Percentiles rank a stretch among this genome's conserved stretches.
These are phyloP conservation scores for Callipepla californica DNA, from an alignment of 2,113 vertebrate genomes.

Conservation along the genomic window DNA sequence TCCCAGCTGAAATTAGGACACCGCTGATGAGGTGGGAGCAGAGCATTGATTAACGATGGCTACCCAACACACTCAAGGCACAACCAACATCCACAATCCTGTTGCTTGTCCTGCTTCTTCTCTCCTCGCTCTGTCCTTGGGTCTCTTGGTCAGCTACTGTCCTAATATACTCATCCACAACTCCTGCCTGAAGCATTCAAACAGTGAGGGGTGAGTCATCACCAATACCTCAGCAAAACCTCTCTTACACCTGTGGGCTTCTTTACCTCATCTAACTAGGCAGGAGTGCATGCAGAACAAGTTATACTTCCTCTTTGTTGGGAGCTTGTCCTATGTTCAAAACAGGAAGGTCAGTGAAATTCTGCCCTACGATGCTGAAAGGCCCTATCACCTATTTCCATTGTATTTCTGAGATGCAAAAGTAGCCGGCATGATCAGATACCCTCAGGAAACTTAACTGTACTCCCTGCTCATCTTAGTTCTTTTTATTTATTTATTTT, in stretches of 20 bases:
- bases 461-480: neutral
- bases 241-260: neutral
- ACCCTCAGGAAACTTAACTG: neutral
- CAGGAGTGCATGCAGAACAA: neutral
- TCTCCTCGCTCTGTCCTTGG: neutral
- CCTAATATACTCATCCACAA: neutral
- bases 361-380: neutral
- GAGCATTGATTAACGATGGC: too few relatives aligned
- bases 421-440: neutral
- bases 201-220: slow-evolving; percentile 13
- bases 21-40: fast-evolving
- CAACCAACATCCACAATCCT: neutral
- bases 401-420: neutral
- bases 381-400: neutral
- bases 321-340: neutral
- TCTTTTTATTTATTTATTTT: neutral
- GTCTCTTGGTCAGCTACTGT: neutral
- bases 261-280: neutral
- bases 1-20: neutral
- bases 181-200: neutral
- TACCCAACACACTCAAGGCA: neutral
- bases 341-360: neutral
- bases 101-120: neutral
- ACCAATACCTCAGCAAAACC: slow-evolving; percentile 19
- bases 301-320: neutral